Conservation (phyloP, 2,888 invertebrate genomes). For the Bellardia bayeri region DNA sequence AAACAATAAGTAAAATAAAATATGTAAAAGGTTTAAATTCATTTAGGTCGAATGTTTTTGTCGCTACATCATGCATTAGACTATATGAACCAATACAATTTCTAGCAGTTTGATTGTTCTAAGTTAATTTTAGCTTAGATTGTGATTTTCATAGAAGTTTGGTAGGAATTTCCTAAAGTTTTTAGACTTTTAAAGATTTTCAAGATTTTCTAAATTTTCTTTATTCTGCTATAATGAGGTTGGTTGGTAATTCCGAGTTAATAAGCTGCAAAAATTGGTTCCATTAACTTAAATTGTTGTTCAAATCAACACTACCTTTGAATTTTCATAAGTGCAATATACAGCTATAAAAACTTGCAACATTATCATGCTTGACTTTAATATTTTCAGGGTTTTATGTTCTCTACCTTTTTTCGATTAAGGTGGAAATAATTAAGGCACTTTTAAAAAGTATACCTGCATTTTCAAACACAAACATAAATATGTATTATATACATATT, state of each 20-base stretch:
- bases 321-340: neutral
- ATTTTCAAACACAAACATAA: neutral
- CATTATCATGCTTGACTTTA: neutral
- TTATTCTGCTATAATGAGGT: too few species aligned
- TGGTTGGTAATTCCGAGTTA: too few species aligned
- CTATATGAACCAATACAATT: too few species aligned
- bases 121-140: too few species aligned
- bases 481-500: neutral
- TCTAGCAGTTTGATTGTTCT: too few species aligned
- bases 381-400: conserved; percentile 18
- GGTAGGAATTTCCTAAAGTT: too few species aligned
- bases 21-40: neutral
- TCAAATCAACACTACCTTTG: too few species aligned
- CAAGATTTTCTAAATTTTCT: too few species aligned
- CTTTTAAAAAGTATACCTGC: neutral
- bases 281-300: too few species aligned
- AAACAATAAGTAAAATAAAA: conserved; percentile 8
- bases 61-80: neutral
- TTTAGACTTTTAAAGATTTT: too few species aligned
- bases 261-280: too few species aligned
- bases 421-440: neutral
- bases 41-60: neutral
- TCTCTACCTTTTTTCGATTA: neutral
- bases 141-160: too few species aligned
- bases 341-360: neutral